A percentile compares a stretch with the other conserved stretches of the same genome.
These are phyloP conservation scores for Apoda limacodes DNA, from an alignment of 2,888 invertebrate genomes.

Conservation along the genomic window DNA sequence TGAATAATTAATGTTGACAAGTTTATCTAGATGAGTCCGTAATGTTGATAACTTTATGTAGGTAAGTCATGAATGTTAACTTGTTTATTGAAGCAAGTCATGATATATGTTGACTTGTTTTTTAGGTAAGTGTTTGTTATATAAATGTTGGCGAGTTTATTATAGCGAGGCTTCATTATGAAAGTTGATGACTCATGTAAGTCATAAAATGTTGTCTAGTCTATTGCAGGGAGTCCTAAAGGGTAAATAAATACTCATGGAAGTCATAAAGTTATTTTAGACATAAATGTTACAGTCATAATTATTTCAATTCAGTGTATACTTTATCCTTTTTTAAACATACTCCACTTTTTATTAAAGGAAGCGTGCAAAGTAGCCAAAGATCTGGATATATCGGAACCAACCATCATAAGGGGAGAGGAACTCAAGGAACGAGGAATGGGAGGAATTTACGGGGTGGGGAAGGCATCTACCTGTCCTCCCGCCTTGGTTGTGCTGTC, in stretches of 20 bases:
- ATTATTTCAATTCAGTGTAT: slow-evolving; percentile 76
- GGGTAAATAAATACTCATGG: too few species aligned
- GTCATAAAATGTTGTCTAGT: not conserved
- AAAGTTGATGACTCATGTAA: not conserved
- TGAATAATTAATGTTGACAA: too few species aligned
- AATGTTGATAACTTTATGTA: too few species aligned
- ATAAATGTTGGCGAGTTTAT: too few species aligned
- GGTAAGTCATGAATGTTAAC: too few species aligned
- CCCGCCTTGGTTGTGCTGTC: slow-evolving; percentile 75
- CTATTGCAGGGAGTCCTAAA: too few species aligned
- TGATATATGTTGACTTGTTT: too few species aligned
- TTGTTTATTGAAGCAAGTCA: too few species aligned
- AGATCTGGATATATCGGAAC: slow-evolving; percentile 72
- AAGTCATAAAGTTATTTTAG: too few species aligned
- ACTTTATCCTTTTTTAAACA: slow-evolving; percentile 71
- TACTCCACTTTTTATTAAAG: slow-evolving; percentile 38
- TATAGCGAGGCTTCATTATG: slow-evolving; percentile 1
- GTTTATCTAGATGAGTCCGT: too few species aligned
- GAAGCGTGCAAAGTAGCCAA: slow-evolving; percentile 76
- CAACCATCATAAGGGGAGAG: slow-evolving; percentile 81
- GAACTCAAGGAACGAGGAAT: slow-evolving; percentile 81
- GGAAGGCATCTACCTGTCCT: slow-evolving; percentile 66
- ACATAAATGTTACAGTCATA: not conserved
- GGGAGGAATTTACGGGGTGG: slow-evolving; percentile 91
- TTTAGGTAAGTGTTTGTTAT: too few species aligned